Conservation (phyloP, 2,113 vertebrate genomes). For the Pomatostomus ruficeps region DNA sequence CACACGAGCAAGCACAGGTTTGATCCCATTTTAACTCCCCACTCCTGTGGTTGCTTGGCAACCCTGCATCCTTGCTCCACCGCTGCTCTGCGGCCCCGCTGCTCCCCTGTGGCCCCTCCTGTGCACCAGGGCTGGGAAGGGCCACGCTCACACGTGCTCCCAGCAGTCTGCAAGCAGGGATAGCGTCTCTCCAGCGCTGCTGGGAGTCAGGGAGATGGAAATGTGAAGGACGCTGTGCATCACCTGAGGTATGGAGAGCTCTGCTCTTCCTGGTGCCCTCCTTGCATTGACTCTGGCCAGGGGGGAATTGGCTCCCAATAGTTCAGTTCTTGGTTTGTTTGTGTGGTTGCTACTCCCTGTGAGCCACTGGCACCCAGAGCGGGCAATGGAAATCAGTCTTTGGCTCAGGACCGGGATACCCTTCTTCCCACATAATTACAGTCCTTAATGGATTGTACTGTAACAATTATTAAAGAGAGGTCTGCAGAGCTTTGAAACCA, state of each 20-base stretch:
- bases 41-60: slow-evolving; percentile 17
- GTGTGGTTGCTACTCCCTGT: background rate
- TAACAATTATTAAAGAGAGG: slow-evolving; percentile 7
- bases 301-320: background rate
- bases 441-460: background rate
- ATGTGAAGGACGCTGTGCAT: rapidly evolving
- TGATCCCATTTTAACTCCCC: background rate
- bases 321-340: background rate
- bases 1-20: background rate
- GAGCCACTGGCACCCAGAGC: background rate
- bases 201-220: background rate
- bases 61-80: slow-evolving; percentile 38
- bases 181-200: background rate
- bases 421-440: background rate
- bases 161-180: background rate
- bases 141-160: background rate
- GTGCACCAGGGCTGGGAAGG: background rate
- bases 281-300: background rate
- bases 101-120: background rate
- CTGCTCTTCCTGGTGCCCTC: background rate
- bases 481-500: background rate
- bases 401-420: slow-evolving; percentile 19
- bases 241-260: rapidly evolving
- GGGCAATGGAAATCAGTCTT: background rate
- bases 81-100: background rate